Conservation (phyloP, 2,888 invertebrate species). For the Frankliniella fusca region DNA sequence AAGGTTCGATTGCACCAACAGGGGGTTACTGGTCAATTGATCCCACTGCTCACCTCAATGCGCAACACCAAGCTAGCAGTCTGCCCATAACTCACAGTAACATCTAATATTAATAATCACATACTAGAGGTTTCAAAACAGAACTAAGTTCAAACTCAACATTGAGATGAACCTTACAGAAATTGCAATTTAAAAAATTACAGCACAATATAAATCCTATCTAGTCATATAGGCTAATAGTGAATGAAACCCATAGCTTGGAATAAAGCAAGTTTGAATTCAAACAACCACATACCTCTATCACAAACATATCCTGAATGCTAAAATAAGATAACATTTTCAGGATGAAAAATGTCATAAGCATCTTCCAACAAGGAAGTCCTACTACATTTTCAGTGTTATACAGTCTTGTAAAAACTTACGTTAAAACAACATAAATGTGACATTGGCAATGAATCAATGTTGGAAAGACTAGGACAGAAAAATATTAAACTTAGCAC, state of each 20-base stretch:
- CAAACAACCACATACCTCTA: slow-evolving; percentile 24
- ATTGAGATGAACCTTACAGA: slow-evolving; percentile 17
- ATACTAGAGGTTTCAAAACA: slow-evolving; percentile 25
- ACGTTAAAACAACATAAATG: slow-evolving; percentile 22
- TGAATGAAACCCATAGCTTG: slow-evolving; percentile 22
- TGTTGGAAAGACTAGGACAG: slow-evolving; percentile 26
- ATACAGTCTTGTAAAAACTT: slow-evolving; percentile 26
- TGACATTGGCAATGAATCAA: slow-evolving; percentile 25
- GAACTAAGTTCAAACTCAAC: slow-evolving; percentile 16
- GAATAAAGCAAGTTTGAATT: slow-evolving; percentile 25
- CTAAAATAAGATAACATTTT: slow-evolving; percentile 23
- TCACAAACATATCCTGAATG: slow-evolving; percentile 26
- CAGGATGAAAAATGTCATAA: slow-evolving; percentile 18
- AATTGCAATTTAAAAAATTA: background rate
- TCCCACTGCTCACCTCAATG: slow-evolving; percentile 12
- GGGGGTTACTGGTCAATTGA: slow-evolving; percentile 12
- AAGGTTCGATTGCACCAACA: slow-evolving; percentile 20
- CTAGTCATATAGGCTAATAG: slow-evolving; percentile 17
- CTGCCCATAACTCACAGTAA: slow-evolving; percentile 17
- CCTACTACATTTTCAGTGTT: slow-evolving; percentile 25
- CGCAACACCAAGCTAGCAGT: slow-evolving; percentile 12
- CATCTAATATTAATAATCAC: slow-evolving; percentile 12
- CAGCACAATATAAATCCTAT: slow-evolving; percentile 20
- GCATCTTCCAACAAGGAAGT: slow-evolving; percentile 9
- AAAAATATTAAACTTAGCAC: slow-evolving; percentile 23